Base-by-base conservation (phyloP, 2,113 vertebrate species). In the Dipodomys ordii region DNA sequence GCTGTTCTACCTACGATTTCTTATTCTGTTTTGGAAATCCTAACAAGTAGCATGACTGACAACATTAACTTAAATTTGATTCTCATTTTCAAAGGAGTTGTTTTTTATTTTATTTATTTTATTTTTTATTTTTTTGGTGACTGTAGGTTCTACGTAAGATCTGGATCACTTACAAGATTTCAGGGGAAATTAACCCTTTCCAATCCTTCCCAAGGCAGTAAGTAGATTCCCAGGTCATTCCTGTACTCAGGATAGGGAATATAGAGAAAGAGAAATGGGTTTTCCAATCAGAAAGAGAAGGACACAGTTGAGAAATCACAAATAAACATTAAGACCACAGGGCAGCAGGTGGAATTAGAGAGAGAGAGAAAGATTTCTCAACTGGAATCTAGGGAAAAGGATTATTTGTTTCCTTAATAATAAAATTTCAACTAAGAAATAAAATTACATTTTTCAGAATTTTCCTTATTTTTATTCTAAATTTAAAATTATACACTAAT, bases 401-500 rank as follows among this genome's bases (percentile, higher is more conserved):
- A 46, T 88, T 62, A 74, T 76, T 92, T 91, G 6, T 65, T 71
- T 92, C 30, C 78, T 90, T 90, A 92, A 30, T 60, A 7, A 62
- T 49, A 10, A 90, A 62, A 86, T 80, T 91, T 88, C 27, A 90
- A 77, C 19, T 60, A 90, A 83, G 7, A 87, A 85, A n/a, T 39
- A 0, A 4, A 89, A 20, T 18, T 0, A 22, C 72, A 9, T 71
- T 73, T 65, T 85, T 62, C 22, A 88, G 11, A 87, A 39, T 93
- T 74, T 76, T 57, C 3, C 69, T 76, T 69, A 83, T 88, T 92
- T 85, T 57, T 89, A 90, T 74, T 92, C 32, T 83, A 81, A 79
- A 46, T 96, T 85, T 69, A 32, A 62, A 49, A 68, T n/a, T 19
- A 28, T 25, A 2, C 83, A 53, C 57, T 73, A 60, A 77, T 25